Base-by-base conservation (phyloP, 2,888 invertebrate species). In the Drosophila phalerata region DNA sequence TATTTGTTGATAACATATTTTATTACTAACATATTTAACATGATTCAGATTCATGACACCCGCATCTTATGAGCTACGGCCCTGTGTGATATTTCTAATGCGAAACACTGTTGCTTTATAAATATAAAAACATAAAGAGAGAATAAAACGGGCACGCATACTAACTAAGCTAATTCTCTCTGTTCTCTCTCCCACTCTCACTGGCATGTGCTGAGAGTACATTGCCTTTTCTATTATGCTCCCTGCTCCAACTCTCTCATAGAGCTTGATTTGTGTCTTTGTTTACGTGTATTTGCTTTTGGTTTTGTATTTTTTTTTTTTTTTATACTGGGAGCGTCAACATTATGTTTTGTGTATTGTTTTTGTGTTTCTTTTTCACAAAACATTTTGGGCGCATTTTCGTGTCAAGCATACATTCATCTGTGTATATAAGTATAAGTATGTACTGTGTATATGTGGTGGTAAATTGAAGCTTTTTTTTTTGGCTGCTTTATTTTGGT, bases 191-290 rank as follows among this genome's bases (percentile, higher is more conserved):
- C 38, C 38, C 30, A 22, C 62, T 51, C 73, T 69, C 42, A 47
- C 30, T 45, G 75, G 48, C 81, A 67, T 65, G 68, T 55, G 73
- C 65, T 53, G 70, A 76, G 79, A 79, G 87, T 69, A 67, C 62
- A 51, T 85, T 81, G 74, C 66, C 84, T 78, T 68, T 42, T 19
- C 43, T 57, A 22, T 32, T 67, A 38, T 25, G 57, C 45, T 62
- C 40, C 40, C 28, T 42, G 42, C 65, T 73, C 47, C 30, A 57
- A 56, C 77, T 63, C 60, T 55, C 62, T 9, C 25, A 9, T 32
- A 49, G 15, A 43, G 52, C 22, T 63, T 43, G 61, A 55, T 60
- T 60, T 53, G 52, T 76, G 51, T 75, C 62, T 47, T 57, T 73
- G 74, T 64, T 69, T 67, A 45, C 13, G 38, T 37, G 37, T n/a